Evolutionary conservation across 2,888 invertebrate species (phyloP).

Genomic region (Neocrepidodera transversa): DNA sequence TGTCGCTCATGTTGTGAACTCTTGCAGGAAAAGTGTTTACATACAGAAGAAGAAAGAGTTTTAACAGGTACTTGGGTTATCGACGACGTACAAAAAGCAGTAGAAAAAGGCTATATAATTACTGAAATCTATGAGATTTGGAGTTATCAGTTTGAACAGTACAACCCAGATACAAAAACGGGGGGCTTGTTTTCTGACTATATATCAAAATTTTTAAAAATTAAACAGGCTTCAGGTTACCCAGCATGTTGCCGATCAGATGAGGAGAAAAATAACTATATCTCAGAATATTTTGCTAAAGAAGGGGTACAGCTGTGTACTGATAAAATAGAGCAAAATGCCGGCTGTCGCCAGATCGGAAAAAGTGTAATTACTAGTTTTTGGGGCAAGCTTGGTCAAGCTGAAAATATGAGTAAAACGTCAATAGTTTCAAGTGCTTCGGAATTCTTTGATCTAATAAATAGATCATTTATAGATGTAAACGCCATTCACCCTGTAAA

Average conservation of each 20-base stretch:
- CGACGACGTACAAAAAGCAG: constrained; percentile 51
- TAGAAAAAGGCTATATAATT: constrained; percentile 49
- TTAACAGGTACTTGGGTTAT: constrained; percentile 24
- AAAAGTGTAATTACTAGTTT: constrained; percentile 46
- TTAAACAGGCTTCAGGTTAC: constrained; percentile 47
- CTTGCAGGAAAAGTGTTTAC: constrained; percentile 45
- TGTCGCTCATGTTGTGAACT: constrained; percentile 51
- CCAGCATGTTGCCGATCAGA: constrained; percentile 40
- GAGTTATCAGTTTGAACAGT: too few relatives aligned
- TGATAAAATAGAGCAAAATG: constrained; percentile 37
- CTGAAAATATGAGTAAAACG: too few relatives aligned
- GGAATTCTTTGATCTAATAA: too few relatives aligned
- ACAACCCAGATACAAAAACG: too few relatives aligned
- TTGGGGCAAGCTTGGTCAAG: neutral
- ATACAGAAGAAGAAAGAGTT: constrained; percentile 39
- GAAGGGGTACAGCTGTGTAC: constrained; percentile 42
- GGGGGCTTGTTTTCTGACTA: constrained; percentile 52
- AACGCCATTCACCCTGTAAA: too few relatives aligned
- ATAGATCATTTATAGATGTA: too few relatives aligned
- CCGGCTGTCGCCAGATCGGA: constrained; percentile 42
- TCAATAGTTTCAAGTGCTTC: neutral
- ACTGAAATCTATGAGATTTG: too few relatives aligned
- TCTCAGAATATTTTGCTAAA: constrained; percentile 37
- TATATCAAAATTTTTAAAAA: constrained; percentile 50
- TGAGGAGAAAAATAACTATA: constrained; percentile 36